Evolutionary conservation across 2,113 vertebrate species (phyloP).

Genomic region (Trichechus manatus): DNA sequence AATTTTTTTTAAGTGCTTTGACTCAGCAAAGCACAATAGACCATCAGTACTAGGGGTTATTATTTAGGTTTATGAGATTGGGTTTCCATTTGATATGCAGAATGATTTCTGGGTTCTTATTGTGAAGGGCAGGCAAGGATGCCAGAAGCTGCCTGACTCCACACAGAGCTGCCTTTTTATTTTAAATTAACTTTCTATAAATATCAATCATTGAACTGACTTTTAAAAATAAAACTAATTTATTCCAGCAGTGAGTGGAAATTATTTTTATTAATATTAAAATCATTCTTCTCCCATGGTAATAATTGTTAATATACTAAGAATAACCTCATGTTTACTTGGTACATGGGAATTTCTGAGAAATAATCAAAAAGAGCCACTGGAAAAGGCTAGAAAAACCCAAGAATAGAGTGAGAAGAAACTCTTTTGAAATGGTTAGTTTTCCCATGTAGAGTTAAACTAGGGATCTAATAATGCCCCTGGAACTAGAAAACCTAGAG

Average conservation of each 20-base stretch:
- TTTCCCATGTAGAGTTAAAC: constrained; percentile 68
- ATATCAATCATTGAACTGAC: constrained; percentile 74
- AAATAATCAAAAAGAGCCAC: constrained; percentile 69
- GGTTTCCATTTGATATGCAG: constrained; percentile 43
- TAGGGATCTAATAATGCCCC: background rate
- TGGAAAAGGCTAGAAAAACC: constrained; percentile 65
- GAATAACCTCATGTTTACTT: constrained; percentile 81
- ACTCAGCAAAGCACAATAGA: constrained; percentile 54
- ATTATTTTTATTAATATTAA: constrained; percentile 85
- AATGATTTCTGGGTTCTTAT: constrained; percentile 55
- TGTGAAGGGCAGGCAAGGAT: constrained; percentile 6
- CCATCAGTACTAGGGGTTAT: background rate
- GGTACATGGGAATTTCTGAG: constrained; percentile 79
- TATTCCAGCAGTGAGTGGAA: constrained; percentile 81
- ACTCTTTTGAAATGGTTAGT: constrained; percentile 59
- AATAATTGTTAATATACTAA: constrained; percentile 81
- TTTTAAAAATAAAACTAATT: constrained; percentile 84
- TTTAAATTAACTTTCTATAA: constrained; percentile 80
- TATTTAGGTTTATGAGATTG: constrained; percentile 30
- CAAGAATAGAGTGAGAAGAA: constrained; percentile 62
- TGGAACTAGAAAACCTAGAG: constrained; percentile 14
- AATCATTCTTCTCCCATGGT: constrained; percentile 82
- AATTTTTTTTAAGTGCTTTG: constrained; percentile 65
- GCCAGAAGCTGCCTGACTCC: constrained; percentile 51
- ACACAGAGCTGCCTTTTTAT: constrained; percentile 47